A percentile compares a stretch with the other conserved stretches of the same genome.
Conservation (phyloP, 2,888 invertebrate genomes). For the Acanthococcus lagerstroemiae region DNA sequence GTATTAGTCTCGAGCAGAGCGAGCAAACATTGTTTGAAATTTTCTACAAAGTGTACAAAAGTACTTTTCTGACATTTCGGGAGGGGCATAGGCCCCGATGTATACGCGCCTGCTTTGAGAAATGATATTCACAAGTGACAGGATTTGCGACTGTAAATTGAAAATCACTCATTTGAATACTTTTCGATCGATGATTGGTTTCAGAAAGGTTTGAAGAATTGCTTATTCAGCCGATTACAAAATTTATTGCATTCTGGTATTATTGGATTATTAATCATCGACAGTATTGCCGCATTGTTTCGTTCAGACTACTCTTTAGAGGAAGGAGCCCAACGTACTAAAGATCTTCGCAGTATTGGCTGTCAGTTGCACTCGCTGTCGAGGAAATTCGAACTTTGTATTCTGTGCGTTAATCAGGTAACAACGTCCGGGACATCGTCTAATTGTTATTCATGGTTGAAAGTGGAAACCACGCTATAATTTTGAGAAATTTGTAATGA, state of each 20-base stretch:
- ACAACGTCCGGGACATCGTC: neutral
- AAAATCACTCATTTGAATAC: no score
- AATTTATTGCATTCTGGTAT: conserved; percentile 36
- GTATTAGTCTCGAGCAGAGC: no score
- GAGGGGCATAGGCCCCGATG: no score
- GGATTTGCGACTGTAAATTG: no score
- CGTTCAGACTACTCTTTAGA: conserved; percentile 48
- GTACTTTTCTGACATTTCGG: no score
- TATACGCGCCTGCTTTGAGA: no score
- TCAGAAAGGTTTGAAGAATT: conserved; percentile 49
- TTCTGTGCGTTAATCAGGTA: conserved; percentile 66
- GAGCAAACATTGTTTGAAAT: no score
- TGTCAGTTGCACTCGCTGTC: conserved; percentile 49
- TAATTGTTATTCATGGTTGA: neutral
- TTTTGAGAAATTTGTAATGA: conserved; percentile 1
- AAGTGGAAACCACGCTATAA: neutral
- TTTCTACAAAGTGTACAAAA: no score
- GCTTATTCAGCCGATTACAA: conserved; percentile 48
- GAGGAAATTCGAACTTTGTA: conserved; percentile 47
- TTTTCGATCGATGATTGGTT: no score
- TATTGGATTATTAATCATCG: conserved; percentile 57
- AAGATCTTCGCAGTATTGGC: conserved; percentile 50
- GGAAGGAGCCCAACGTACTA: conserved; percentile 47
- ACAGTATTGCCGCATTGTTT: conserved; percentile 64
- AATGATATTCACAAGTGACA: no score